phyloP scores from a whole-genome alignment of 1,140 invertebrate genomes.

The Drosophila littoralis region DNA sequence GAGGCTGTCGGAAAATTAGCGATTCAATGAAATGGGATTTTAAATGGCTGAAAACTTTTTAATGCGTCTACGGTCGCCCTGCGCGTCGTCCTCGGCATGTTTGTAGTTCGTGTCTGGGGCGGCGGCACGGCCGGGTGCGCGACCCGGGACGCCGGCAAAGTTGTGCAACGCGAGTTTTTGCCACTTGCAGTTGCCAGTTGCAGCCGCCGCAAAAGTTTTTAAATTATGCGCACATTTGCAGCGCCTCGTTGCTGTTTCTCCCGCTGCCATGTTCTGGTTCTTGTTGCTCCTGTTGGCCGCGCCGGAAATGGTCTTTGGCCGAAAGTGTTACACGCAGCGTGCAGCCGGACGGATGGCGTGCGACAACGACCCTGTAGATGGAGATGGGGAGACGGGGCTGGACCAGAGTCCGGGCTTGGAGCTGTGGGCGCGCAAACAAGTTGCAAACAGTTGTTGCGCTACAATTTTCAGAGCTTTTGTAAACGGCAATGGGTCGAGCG shows the following conservation, averaged over 20 bases:
- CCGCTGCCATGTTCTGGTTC: constrained; percentile 11
- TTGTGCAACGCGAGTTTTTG: constrained; percentile 63
- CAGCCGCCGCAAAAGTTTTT: constrained; percentile 79
- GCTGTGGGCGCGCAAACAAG: constrained; percentile 48
- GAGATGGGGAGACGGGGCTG: background rate
- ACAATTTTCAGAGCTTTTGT: constrained; percentile 52
- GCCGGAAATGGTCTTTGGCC: constrained; percentile 78
- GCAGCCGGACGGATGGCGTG: constrained; percentile 35
- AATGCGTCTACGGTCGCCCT: constrained; percentile 62
- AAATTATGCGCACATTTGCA: constrained; percentile 81
- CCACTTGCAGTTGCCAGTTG: constrained; percentile 74
- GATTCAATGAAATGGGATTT: constrained; percentile 84
- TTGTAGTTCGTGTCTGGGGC: constrained; percentile 66
- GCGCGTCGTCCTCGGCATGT: constrained; percentile 46
- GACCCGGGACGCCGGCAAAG: constrained; percentile 28
- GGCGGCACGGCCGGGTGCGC: constrained; percentile 47
- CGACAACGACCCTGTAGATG: constrained; percentile 9
- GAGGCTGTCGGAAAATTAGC: constrained; percentile 79
- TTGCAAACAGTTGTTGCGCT: constrained; percentile 66
- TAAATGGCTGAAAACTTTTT: constrained; percentile 84
- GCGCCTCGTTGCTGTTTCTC: constrained; percentile 13
- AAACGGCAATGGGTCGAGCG: constrained; percentile 2
- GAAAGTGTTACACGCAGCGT: constrained; percentile 73
- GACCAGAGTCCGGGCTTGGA: constrained; percentile 5
- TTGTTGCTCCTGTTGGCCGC: constrained; percentile 52